Conservation (phyloP, 2,888 invertebrate genomes). For the Scaptomyza flava region DNA sequence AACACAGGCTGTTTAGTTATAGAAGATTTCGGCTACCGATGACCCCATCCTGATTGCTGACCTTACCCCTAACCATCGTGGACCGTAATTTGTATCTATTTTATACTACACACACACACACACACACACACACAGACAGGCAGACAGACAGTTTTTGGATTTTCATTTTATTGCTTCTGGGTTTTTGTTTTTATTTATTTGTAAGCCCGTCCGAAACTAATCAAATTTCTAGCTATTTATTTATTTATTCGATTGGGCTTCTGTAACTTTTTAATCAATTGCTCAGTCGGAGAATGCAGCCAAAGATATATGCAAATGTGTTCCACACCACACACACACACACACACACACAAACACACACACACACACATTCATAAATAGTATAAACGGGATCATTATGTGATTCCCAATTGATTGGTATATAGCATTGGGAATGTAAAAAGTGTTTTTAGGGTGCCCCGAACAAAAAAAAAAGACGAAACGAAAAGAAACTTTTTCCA, state of each 20-base stretch:
- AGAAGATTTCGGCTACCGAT: slow-evolving; percentile 36
- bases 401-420: slow-evolving; percentile 59
- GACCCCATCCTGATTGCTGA: slow-evolving; percentile 21
- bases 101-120: slow-evolving; percentile 29
- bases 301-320: slow-evolving; percentile 13
- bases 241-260: slow-evolving; percentile 55
- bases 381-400: slow-evolving; percentile 32
- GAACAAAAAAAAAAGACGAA: background rate
- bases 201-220: slow-evolving; percentile 57
- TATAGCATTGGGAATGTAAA: slow-evolving; percentile 17
- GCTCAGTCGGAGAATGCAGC: slow-evolving; percentile 32
- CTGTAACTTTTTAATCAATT: slow-evolving; percentile 6
- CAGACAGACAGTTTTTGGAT: slow-evolving; percentile 33
- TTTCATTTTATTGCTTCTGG: slow-evolving; percentile 54
- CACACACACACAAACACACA: background rate
- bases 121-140: slow-evolving; percentile 38
- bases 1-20: slow-evolving; percentile 37
- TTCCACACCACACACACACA: background rate
- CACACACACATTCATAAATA: background rate
- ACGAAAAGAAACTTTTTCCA: slow-evolving; percentile 17
- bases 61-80: background rate
- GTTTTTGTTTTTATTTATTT: slow-evolving; percentile 28
- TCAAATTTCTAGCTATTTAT: slow-evolving; percentile 67
- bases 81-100: slow-evolving; percentile 63
- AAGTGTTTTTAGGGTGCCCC: background rate